Evolutionary conservation across 2,888 invertebrate genomes (phyloP).

Genomic region (Drosophila prostipennis): DNA sequence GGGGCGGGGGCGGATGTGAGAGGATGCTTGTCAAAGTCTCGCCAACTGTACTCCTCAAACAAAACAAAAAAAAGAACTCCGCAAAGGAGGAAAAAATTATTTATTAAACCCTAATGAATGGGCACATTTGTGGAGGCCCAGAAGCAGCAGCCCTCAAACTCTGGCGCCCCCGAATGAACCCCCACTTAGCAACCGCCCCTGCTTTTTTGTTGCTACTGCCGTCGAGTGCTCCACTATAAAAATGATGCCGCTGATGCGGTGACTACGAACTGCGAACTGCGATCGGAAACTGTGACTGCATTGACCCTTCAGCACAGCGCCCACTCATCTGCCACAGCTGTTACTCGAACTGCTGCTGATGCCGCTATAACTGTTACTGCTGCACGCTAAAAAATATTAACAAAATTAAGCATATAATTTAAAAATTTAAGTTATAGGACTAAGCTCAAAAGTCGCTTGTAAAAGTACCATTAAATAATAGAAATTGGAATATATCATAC

Average conservation of each 20-base stretch:
- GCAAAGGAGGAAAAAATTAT: slow-evolving; percentile 52
- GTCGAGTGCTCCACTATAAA: slow-evolving; percentile 69
- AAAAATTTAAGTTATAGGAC: too few species aligned
- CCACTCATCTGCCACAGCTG: slow-evolving; percentile 72
- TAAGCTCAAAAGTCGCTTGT: too few species aligned
- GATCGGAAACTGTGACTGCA: slow-evolving; percentile 57
- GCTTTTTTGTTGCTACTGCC: slow-evolving; percentile 34
- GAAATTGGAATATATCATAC: too few species aligned
- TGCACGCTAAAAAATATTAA: not conserved
- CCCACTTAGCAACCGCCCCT: slow-evolving; percentile 3
- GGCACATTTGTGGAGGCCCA: slow-evolving; percentile 67
- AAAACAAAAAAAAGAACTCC: slow-evolving; percentile 31
- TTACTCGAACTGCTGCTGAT: slow-evolving; percentile 45
- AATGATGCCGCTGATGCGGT: slow-evolving; percentile 65
- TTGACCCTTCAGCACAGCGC: slow-evolving; percentile 65
- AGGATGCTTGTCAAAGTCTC: slow-evolving; percentile 47
- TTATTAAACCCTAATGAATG: slow-evolving; percentile 79
- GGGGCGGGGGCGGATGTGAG: not conserved
- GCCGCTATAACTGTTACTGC: slow-evolving; percentile 21
- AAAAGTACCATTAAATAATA: too few species aligned
- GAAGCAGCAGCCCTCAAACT: slow-evolving; percentile 31
- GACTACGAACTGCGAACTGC: slow-evolving; percentile 39
- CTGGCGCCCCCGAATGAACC: not conserved
- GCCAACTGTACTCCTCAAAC: slow-evolving; percentile 49
- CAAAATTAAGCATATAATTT: too few species aligned